These are phyloP conservation scores for Glandiceps talaboti DNA, from an alignment of 53 echinoderm and acorn worm species.

Conservation along the genomic window DNA sequence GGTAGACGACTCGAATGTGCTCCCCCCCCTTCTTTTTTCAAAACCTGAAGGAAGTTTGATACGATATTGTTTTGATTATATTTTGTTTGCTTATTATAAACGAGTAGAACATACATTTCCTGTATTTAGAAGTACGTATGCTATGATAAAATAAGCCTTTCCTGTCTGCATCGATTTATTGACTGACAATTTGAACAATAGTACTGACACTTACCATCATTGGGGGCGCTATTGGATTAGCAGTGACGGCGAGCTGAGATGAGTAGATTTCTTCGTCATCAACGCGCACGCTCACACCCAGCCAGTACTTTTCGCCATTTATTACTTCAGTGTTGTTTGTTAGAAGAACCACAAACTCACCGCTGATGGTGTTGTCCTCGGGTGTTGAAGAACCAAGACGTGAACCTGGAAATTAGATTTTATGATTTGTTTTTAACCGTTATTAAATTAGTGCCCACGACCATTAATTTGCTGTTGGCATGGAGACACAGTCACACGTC, in stretches of 20 bases:
- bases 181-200: background rate
- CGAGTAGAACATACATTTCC: no score
- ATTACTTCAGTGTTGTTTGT: constrained; percentile 47
- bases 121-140: no score
- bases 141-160: no score
- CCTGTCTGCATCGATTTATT: background rate
- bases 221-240: constrained; percentile 13
- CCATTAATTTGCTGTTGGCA: no score
- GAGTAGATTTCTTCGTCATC: constrained; percentile 41
- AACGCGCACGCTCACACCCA: constrained; percentile 45
- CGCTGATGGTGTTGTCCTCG: constrained; percentile 29
- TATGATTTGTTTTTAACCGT: no score
- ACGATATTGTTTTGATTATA: no score
- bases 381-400: constrained; percentile 13
- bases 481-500: no score
- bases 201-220: constrained; percentile 34
- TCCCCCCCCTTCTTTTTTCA: no score
- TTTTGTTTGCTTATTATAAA: no score
- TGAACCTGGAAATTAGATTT: constrained; percentile 33
- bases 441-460: no score
- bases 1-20: no score
- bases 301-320: constrained; percentile 40
- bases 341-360: constrained; percentile 48
- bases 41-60: no score
- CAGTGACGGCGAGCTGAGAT: constrained; percentile 39